These are phyloP conservation scores for Sycophila sp. DNA, from an alignment of 1,140 invertebrate genomes.

Conservation along the genomic window DNA sequence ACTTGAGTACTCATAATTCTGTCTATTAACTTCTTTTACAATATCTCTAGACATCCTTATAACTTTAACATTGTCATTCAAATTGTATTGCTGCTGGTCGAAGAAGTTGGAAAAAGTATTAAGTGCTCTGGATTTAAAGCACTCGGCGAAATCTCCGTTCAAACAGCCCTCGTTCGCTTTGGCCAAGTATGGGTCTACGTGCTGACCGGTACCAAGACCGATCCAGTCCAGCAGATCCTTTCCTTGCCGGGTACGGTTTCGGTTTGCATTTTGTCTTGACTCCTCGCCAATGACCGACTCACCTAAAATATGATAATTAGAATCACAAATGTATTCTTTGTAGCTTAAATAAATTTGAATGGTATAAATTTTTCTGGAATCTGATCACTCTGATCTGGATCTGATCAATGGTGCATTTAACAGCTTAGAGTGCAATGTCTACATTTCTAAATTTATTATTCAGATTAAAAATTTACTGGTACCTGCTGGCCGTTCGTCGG, in stretches of 20 bases:
- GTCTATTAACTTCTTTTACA: conserved; percentile 64
- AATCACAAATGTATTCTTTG: too few species aligned
- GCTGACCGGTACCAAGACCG: conserved; percentile 74
- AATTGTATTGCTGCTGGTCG: conserved; percentile 65
- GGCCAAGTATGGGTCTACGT: conserved; percentile 80
- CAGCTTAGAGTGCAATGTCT: too few species aligned
- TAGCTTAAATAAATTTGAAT: too few species aligned
- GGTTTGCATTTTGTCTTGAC: not conserved
- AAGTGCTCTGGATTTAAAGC: conserved; percentile 81
- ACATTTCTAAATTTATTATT: too few species aligned
- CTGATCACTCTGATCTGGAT: too few species aligned
- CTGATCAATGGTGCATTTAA: too few species aligned
- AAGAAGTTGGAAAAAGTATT: conserved; percentile 81
- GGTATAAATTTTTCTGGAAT: too few species aligned
- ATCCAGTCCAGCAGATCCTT: conserved; percentile 78
- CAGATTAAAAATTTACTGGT: too few species aligned
- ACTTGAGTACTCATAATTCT: conserved; percentile 74
- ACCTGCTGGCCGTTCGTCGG: not conserved
- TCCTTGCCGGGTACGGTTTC: conserved; percentile 64
- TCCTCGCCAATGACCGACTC: too few species aligned
- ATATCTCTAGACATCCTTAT: conserved; percentile 74
- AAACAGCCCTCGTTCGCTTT: conserved; percentile 77
- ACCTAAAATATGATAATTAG: too few species aligned
- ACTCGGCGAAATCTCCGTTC: conserved; percentile 80
- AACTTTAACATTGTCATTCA: conserved; percentile 77